Evolutionary conservation across 2,888 invertebrate species (phyloP).

Genomic region (Plemyria rubiginata): DNA sequence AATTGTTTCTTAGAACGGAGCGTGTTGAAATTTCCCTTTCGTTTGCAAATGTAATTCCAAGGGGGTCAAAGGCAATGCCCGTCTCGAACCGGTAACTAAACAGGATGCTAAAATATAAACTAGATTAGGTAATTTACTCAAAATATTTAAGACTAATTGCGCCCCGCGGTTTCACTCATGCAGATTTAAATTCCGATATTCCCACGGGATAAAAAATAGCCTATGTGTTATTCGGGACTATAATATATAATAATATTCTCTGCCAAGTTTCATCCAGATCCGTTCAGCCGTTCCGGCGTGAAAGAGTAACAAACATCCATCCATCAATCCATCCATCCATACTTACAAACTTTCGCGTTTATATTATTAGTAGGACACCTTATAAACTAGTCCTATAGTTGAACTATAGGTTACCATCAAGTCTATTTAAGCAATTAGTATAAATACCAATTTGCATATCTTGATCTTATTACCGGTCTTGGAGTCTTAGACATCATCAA

Average conservation of each 20-base stretch:
- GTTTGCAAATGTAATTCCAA: slow-evolving; percentile 31
- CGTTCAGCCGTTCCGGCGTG: too few species aligned
- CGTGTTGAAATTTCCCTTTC: slow-evolving; percentile 24
- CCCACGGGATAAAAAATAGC: too few species aligned
- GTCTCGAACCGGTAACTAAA: slow-evolving; percentile 28
- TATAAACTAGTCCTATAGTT: background rate
- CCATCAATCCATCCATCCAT: too few species aligned
- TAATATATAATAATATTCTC: too few species aligned
- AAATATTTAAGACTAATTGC: slow-evolving; percentile 18
- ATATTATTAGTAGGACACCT: too few species aligned
- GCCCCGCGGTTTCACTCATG: too few species aligned
- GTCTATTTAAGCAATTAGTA: background rate
- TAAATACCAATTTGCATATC: background rate
- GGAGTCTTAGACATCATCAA: background rate
- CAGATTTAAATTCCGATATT: too few species aligned
- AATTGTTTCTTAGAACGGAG: slow-evolving; percentile 17
- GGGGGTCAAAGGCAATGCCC: slow-evolving; percentile 36
- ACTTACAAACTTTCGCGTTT: too few species aligned
- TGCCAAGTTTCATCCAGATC: too few species aligned
- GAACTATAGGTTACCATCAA: background rate
- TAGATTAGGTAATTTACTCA: slow-evolving; percentile 21
- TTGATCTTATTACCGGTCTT: background rate
- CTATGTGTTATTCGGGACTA: too few species aligned
- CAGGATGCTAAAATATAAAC: slow-evolving; percentile 28
- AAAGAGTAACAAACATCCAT: too few species aligned